Base-by-base conservation (phyloP, 2,797 vertebrate species). In the Amazona finschi region DNA sequence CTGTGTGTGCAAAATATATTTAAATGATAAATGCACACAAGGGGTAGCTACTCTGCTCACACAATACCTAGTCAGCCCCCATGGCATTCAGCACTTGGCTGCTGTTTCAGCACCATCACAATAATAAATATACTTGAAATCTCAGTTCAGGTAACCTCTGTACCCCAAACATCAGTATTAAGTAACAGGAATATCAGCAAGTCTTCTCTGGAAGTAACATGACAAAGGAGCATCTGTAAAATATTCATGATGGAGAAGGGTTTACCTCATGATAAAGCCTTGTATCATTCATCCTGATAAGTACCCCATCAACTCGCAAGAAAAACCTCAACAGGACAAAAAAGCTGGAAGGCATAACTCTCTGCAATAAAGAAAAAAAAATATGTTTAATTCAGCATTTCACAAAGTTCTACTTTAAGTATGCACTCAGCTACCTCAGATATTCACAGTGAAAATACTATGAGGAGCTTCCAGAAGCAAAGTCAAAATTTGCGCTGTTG, bases 281-380 rank as follows among this genome's bases (percentile, higher is more conserved):
- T 1, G 99, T 99, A 89, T 99, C 99, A 52, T 99, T 99, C 96
- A 99, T 99, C 93, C 99, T 97, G 87, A 99, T 99, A 87, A 99
- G 95, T 3, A 99, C 99, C 8, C 99, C 99, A 46, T 99, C 99
- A 74, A 99, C 99, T 92, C 99, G 98, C 90, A 99, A 89, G 97
- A 99, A 99, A 98, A 99, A 99, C 78, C 99, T 98, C 95, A 99
- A 94, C 78, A 99, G 95, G 93, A 99, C 96, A 96, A 99, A 99
- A 97, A 99, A 99, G 83, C 99, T 99, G 78, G 99, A 99, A 91
- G 99, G 99, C 99, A 99, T 99, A 89, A 99, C 99, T 97, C 99
- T 98, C 99, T 99, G 97, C 39, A 77, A 85, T 93, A 91, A 82
- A 36, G 22, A 90, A 92, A 43, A 44, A 46, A 46, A 46, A 46